A percentile compares a stretch with the other conserved stretches of the same genome.
phyloP scores from a whole-genome alignment of 2,113 vertebrate genomes.

The Aviceda subcristata region DNA sequence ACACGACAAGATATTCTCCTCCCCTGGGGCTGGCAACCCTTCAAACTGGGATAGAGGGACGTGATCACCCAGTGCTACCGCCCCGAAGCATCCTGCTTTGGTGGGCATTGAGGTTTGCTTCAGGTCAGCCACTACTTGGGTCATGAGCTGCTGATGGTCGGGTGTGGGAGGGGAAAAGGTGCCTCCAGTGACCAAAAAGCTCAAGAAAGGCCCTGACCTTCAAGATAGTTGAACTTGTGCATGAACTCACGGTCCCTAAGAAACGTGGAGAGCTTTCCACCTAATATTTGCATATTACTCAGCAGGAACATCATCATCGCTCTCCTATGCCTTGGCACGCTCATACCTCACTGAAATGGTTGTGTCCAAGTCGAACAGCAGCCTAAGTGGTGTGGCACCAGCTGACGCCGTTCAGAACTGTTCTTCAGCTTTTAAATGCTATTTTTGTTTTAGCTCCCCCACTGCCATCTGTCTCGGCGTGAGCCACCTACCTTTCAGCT shows the following conservation, averaged over 20 bases:
- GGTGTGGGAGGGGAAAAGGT: not conserved
- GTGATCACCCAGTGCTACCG: not conserved
- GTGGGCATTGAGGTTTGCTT: not conserved
- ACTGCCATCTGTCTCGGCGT: fast-evolving
- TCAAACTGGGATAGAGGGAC: not conserved
- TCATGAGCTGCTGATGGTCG: not conserved
- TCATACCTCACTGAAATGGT: not conserved
- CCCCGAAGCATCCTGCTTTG: not conserved
- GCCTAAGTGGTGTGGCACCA: not conserved
- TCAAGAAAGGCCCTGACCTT: not conserved
- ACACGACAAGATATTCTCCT: not conserved
- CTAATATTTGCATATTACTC: not conserved
- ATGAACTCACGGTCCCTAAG: too few species aligned
- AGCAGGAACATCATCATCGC: not conserved
- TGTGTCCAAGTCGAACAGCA: not conserved
- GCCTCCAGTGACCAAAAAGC: not conserved
- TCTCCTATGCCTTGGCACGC: fast-evolving
- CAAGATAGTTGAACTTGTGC: fast-evolving
- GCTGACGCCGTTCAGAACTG: not conserved
- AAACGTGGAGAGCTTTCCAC: not conserved
- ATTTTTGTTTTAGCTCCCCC: not conserved
- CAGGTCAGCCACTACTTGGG: not conserved
- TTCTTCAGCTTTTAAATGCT: not conserved
- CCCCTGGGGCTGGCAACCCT: not conserved
- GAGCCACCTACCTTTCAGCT: not conserved